phyloP scores from a whole-genome alignment of 2,113 vertebrate species.

The Cyphomyrus plagiostoma region DNA sequence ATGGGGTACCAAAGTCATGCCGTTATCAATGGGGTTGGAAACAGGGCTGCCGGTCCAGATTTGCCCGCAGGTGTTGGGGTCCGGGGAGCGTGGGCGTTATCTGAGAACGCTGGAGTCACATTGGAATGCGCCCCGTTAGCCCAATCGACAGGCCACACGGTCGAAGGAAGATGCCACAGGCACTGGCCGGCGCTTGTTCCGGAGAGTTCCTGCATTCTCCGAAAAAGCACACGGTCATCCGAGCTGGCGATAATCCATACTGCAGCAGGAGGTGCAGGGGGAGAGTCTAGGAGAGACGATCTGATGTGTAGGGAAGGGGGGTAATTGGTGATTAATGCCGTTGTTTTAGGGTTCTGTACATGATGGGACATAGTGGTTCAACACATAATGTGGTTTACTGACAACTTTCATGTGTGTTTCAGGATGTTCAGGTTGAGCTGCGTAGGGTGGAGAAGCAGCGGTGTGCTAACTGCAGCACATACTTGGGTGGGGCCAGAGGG shows the following conservation, averaged over 20 bases:
- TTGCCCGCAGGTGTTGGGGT: not conserved
- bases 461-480: not conserved
- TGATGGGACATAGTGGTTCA: not conserved
- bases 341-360: not conserved
- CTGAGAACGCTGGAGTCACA: not conserved
- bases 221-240: not conserved
- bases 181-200: not conserved
- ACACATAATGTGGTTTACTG: not conserved
- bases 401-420: not conserved
- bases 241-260: not conserved
- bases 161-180: not conserved
- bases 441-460: not conserved
- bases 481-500: not conserved
- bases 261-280: not conserved
- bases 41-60: not conserved
- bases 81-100: not conserved
- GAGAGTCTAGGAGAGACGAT: not conserved
- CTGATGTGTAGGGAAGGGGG: not conserved
- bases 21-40: not conserved
- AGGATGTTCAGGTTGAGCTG: not conserved
- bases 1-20: not conserved
- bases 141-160: not conserved
- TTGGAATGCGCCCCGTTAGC: not conserved
- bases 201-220: not conserved
- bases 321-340: not conserved